Conservation (phyloP, 2,113 vertebrate genomes). For the Dasypus novemcinctus region DNA sequence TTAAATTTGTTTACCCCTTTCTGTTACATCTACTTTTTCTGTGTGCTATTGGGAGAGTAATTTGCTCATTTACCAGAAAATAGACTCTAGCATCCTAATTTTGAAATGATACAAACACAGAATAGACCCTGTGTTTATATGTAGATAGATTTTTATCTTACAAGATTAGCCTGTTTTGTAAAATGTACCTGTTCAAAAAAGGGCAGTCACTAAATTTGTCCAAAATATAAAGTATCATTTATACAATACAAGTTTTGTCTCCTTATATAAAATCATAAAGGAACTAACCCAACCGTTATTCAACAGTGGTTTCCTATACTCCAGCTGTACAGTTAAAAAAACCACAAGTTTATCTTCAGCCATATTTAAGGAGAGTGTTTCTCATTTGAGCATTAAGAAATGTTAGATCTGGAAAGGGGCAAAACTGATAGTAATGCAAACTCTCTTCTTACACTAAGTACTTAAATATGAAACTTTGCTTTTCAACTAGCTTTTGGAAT, state of each 20-base stretch:
- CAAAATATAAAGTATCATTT: background rate
- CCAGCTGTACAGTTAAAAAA: background rate
- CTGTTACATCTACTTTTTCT: background rate
- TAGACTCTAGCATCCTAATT: background rate
- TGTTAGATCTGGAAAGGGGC: background rate
- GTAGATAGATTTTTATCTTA: background rate
- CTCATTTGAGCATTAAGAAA: background rate
- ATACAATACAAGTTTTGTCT: background rate
- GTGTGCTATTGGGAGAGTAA: conserved; percentile 11
- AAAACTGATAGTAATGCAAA: background rate
- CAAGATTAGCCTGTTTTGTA: background rate
- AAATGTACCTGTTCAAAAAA: background rate
- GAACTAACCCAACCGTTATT: background rate
- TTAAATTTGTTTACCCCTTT: background rate
- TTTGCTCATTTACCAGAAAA: background rate
- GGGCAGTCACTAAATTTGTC: background rate
- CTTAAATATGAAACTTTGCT: conserved; percentile 56
- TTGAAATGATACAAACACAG: too few species aligned
- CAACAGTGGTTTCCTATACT: background rate
- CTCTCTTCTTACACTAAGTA: background rate
- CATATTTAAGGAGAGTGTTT: background rate
- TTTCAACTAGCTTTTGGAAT: conserved; percentile 90
- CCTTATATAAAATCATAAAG: background rate
- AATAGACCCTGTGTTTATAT: background rate
- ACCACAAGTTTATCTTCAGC: background rate